Evolutionary conservation across 2,797 vertebrate genomes (phyloP).

Genomic region (Pangasius macronema): DNA sequence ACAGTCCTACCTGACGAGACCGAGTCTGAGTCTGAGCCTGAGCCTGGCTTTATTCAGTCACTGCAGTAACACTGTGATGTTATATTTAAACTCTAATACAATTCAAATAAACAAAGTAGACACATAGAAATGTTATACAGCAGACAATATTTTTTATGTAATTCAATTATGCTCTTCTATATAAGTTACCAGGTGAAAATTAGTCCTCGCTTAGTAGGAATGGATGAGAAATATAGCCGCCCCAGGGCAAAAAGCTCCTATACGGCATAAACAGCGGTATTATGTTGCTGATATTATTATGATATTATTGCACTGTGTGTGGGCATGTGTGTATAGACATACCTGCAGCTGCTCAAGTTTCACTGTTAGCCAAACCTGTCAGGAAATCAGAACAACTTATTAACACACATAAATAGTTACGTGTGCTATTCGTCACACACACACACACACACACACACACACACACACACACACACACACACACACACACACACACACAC

Average conservation of each 20-base stretch:
- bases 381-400: conserved; percentile 44
- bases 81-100: neutral
- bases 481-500: neutral
- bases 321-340: conserved; percentile 38
- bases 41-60: neutral
- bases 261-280: conserved; percentile 20
- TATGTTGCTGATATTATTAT: conserved; percentile 34
- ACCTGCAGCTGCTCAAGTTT: conserved; percentile 48
- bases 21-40: no score
- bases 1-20: neutral
- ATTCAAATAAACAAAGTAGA: neutral
- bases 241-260: neutral
- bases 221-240: neutral
- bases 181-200: conserved; percentile 12
- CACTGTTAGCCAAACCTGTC: conserved; percentile 44
- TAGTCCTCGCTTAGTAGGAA: neutral
- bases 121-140: conserved; percentile 6
- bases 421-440: neutral
- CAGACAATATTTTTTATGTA: neutral
- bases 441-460: neutral
- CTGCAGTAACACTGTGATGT: neutral
- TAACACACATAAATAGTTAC: conserved; percentile 24
- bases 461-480: neutral
- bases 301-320: conserved; percentile 36
- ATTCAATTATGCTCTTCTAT: conserved; percentile 13